Base-by-base conservation (phyloP, 2,888 invertebrate genomes). In the Gymnocheta viridis region DNA sequence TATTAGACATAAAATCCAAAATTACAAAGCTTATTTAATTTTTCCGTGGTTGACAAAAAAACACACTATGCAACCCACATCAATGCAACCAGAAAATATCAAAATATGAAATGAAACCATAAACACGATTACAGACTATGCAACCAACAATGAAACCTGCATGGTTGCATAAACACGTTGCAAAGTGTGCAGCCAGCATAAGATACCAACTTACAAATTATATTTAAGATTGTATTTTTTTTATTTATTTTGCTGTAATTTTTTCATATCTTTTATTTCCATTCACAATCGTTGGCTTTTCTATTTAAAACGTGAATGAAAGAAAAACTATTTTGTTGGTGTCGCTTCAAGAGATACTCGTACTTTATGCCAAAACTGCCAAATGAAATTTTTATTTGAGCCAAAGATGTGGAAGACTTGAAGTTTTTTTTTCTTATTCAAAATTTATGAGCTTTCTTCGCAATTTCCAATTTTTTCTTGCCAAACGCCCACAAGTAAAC, bases 291-390 rank as follows among this genome's bases (percentile, higher is more conserved):
- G 29, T 56, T 32, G 27, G 10, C 14, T 7, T 51, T 0, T 27
- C 4, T 41, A 19, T 29, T 7, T 38, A 38, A n/a, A 54, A 24
- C 38, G n/a, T 22, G 5, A 9, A 17, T 7, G 32, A 44, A 58
- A 51, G 24, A 19, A 17, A 44, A 32, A 54, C 38, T 41, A 10
- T 44, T 17, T 41, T 62, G 24, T 58, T 80, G 47, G 27, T 82
- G 72, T 76, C 49, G 47, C 60, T 54, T 67, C n/a, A 73, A 73
- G 82, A 73, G 82, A 27, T 29, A 60, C 60, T 67, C 62, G n/a
- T n/a, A n/a, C n/a, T 79, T 79, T 60, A 47, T 66, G 67, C 54
- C 70, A 76, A 51, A 83, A 83, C 72, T 83, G 80, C 51, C 80
- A 83, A 72, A 76, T 77, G 44, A 77, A 67, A 76, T 76, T 80